phyloP scores from a whole-genome alignment of 1,140 invertebrate species.

The Subanguina moxae region DNA sequence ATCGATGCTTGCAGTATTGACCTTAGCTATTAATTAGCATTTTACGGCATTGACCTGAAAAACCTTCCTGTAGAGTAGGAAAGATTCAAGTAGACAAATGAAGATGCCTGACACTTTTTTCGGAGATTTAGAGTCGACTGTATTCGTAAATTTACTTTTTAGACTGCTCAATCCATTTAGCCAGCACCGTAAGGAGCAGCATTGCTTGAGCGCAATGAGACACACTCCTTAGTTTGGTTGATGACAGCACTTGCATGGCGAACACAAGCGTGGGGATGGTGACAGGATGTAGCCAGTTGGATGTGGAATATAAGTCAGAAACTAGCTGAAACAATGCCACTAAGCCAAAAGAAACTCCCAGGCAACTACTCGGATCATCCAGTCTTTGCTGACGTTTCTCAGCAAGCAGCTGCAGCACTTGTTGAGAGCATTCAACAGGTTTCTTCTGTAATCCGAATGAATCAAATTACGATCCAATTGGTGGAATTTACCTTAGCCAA shows the following conservation, averaged over 20 bases:
- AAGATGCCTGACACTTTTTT: no score
- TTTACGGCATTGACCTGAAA: no score
- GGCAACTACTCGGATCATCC: not conserved
- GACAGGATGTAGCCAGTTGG: not conserved
- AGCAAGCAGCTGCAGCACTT: not conserved
- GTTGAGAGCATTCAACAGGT: not conserved
- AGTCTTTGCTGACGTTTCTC: not conserved
- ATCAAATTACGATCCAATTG: not conserved
- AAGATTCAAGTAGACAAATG: no score
- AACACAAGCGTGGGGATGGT: not conserved
- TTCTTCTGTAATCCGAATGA: not conserved
- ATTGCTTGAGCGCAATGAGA: not conserved
- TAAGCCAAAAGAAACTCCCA: not conserved
- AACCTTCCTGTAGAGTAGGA: no score
- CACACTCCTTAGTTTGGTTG: not conserved
- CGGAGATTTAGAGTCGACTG: no score
- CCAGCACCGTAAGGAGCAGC: not conserved
- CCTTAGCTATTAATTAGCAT: no score
- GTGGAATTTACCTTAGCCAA: not conserved
- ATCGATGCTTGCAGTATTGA: no score
- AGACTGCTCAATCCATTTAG: not conserved
- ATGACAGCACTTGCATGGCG: not conserved
- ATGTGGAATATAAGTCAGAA: not conserved
- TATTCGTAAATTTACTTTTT: constrained; percentile 1
- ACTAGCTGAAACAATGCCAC: not conserved